phyloP scores from a whole-genome alignment of 1,140 invertebrate genomes.

The Nebria ingens region DNA sequence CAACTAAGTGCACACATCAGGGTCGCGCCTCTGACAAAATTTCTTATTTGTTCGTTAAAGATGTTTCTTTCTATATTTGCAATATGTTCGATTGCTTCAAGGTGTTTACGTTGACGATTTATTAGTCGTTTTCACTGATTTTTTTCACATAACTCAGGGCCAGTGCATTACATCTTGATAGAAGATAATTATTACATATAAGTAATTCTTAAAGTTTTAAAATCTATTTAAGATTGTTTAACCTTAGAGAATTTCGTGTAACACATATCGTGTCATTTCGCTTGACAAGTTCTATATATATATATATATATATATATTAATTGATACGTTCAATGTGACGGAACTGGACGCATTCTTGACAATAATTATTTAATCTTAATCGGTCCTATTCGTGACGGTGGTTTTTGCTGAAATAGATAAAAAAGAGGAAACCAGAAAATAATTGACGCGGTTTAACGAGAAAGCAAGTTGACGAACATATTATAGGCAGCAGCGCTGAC shows the following conservation, averaged over 20 bases:
- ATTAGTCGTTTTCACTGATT: no score
- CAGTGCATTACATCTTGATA: no score
- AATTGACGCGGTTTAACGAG: background rate
- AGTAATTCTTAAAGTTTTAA: no score
- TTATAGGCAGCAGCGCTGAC: background rate
- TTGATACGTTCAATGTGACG: background rate
- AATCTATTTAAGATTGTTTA: background rate
- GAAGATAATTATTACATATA: no score
- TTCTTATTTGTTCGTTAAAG: no score
- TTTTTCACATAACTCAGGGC: no score
- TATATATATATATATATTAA: background rate
- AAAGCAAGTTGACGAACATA: background rate
- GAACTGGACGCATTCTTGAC: conserved; percentile 3
- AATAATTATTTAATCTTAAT: conserved; percentile 6
- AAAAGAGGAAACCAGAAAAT: conserved; percentile 1
- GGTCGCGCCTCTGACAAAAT: no score
- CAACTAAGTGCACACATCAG: no score
- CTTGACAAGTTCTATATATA: background rate
- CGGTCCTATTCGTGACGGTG: background rate
- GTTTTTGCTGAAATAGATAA: background rate
- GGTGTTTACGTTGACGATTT: no score
- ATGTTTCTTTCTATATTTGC: no score
- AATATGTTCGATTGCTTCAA: no score
- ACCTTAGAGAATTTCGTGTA: background rate
- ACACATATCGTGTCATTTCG: background rate